Evolutionary conservation across 2,113 vertebrate species (phyloP), one percentile per base, ranked within the genome.

Genomic region (Beaufortia kweichowensis): DNA sequence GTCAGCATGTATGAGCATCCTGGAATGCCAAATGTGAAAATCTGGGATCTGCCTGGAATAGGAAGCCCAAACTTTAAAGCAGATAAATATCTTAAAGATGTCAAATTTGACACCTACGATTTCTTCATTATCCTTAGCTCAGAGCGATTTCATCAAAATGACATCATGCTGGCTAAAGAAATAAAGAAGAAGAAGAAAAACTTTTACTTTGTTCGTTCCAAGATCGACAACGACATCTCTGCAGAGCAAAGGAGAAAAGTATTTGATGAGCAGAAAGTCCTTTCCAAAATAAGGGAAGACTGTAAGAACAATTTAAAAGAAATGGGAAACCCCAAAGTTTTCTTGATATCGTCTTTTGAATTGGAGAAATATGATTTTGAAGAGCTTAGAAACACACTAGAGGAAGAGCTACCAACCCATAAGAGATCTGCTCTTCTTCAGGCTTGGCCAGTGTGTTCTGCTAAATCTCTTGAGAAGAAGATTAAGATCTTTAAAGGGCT

Each of bases 21-120:
- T 0, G 83, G 72, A 43, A 76, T 89, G 1, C 82, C 85, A 0
- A 85, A 88, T 0, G 86, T 92, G 68, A 88, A 55, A 4, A 23
- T 92, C 31, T 91, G 91, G 89, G 91, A 92, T 65, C 85, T 92
- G n/a, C 91, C 91, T 0, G 91, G 91, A 39, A 87, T 91, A 0
- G 89, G 91, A 23, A 81, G 78, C 0, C 86, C 87, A 0, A 79
- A 80, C 3, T 92, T 91, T 70, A 73, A 79, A 0, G 82, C 89
- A 0, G 61, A 84, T 65, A 80, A 76, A 46, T 90, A 92, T 81
- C 84, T 91, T 76, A 84, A 88, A 75, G 65, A 85, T 41, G 87
- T 90, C 39, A 73, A 85, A 21, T 88, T 92, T 11, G 23, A 83
- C 21, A 84, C 35, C 24, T 93, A 89, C 0, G 88, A 92, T 74